Conservation (phyloP, 2,797 vertebrate species). For the Corythornis leucogaster region DNA sequence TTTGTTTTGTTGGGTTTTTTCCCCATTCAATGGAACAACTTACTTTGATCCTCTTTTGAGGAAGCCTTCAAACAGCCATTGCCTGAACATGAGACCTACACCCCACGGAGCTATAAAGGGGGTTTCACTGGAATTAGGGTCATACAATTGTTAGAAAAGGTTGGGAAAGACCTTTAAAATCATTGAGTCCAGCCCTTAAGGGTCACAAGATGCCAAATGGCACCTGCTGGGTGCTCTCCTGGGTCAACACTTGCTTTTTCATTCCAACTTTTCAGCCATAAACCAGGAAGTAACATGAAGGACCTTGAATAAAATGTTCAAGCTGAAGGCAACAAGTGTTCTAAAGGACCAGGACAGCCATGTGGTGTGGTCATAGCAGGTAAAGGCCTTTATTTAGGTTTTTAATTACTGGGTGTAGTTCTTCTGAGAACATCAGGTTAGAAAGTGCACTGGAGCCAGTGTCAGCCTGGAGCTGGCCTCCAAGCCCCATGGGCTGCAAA, state of each 20-base stretch:
- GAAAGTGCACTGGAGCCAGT: fast-evolving
- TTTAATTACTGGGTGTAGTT: not conserved
- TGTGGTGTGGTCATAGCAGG: fast-evolving
- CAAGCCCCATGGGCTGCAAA: fast-evolving
- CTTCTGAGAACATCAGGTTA: not conserved
- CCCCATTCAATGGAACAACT: not conserved
- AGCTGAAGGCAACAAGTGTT: not conserved
- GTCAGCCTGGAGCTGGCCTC: not conserved
- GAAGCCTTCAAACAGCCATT: not conserved
- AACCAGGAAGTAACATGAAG: not conserved
- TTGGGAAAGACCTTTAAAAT: not conserved
- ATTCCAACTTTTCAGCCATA: not conserved
- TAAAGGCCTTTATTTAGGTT: not conserved
- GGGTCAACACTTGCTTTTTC: not conserved
- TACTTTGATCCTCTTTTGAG: not conserved
- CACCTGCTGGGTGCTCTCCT: not conserved
- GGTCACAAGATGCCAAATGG: not conserved
- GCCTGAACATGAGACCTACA: too few species aligned
- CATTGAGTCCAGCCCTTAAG: not conserved
- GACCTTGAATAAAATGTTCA: fast-evolving
- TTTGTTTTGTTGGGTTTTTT: not conserved
- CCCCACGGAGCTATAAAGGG: not conserved
- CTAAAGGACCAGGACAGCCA: not conserved
- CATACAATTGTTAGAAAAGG: not conserved
- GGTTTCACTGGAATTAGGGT: not conserved